A percentile compares a stretch with the other conserved stretches of the same genome.
Evolutionary conservation across 1,140 invertebrate species (phyloP).

Genomic region (Trachymyrmex septentrionalis): DNA sequence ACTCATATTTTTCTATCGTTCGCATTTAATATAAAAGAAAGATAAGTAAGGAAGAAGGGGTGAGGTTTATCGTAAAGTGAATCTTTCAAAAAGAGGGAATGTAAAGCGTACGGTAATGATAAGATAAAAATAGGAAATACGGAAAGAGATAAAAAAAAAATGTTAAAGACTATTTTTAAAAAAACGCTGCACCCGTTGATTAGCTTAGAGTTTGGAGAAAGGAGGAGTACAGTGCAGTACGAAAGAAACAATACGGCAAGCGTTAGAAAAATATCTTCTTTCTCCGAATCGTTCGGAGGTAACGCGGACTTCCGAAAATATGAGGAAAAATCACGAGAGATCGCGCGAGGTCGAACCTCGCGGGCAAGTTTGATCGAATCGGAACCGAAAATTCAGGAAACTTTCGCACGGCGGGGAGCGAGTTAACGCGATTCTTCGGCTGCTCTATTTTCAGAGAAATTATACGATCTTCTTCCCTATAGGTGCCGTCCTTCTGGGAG

Average conservation of each 20-base stretch:
- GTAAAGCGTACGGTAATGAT: neutral
- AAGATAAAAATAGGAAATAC: neutral
- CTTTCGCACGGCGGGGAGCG: slow-evolving; percentile 15
- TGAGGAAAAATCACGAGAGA: neutral
- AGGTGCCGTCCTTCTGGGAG: slow-evolving; percentile 30
- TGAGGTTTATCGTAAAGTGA: neutral
- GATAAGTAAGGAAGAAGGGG: neutral
- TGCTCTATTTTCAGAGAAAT: slow-evolving; percentile 58
- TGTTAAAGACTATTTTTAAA: neutral
- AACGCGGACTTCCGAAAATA: neutral
- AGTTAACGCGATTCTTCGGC: slow-evolving; percentile 48
- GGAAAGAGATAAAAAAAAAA: neutral
- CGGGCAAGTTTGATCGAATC: slow-evolving; percentile 54
- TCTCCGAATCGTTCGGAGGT: neutral
- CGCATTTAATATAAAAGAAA: slow-evolving; percentile 2
- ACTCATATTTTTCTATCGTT: neutral
- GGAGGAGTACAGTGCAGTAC: neutral
- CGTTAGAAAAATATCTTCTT: neutral
- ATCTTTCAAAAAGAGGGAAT: neutral
- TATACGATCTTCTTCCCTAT: slow-evolving; percentile 31
- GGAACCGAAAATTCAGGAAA: slow-evolving; percentile 42
- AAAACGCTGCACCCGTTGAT: neutral
- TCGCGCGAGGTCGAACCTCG: slow-evolving; percentile 12
- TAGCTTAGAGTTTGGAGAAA: neutral
- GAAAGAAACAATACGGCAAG: neutral